These are phyloP conservation scores for Yoshiicerus persimilis DNA, from an alignment of 1,140 invertebrate species.

Conservation along the genomic window DNA sequence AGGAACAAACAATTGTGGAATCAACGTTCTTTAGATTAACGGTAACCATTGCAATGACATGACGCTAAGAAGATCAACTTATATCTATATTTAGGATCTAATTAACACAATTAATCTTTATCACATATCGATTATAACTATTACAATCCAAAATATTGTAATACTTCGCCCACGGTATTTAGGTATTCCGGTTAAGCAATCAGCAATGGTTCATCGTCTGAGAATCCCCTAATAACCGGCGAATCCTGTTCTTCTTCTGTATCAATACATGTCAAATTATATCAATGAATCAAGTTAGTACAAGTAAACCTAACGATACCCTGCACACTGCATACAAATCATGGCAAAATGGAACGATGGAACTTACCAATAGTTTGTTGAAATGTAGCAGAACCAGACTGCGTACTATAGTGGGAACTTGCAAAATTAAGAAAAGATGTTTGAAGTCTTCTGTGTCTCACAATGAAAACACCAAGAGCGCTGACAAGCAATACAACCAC, in stretches of 20 bases:
- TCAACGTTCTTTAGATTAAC: not conserved
- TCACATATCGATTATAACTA: slow-evolving; percentile 5
- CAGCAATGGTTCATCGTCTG: slow-evolving; percentile 89
- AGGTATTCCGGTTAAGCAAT: slow-evolving; percentile 62
- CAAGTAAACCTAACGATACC: not conserved
- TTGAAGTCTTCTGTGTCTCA: slow-evolving; percentile 73
- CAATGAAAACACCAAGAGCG: slow-evolving; percentile 65
- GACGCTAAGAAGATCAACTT: not conserved
- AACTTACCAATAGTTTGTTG: slow-evolving; percentile 47
- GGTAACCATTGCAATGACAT: not conserved
- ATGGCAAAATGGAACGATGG: too few relatives aligned
- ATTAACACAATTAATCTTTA: slow-evolving; percentile 9
- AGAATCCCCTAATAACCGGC: slow-evolving; percentile 84
- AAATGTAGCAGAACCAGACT: slow-evolving; percentile 81
- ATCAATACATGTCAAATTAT: slow-evolving; percentile 53
- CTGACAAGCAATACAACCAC: slow-evolving; percentile 63
- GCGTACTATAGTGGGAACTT: slow-evolving; percentile 69
- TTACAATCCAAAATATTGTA: not conserved
- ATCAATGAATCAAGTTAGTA: not conserved
- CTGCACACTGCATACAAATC: too few relatives aligned
- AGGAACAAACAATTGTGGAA: not conserved
- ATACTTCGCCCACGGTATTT: not conserved
- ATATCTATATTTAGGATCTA: not conserved
- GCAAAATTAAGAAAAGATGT: slow-evolving; percentile 78
- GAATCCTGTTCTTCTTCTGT: slow-evolving; percentile 78